Percentiles rank a stretch among this genome's conserved stretches.
phyloP scores from a whole-genome alignment of 2,113 vertebrate genomes.

The Corythoichthys intestinalis region DNA sequence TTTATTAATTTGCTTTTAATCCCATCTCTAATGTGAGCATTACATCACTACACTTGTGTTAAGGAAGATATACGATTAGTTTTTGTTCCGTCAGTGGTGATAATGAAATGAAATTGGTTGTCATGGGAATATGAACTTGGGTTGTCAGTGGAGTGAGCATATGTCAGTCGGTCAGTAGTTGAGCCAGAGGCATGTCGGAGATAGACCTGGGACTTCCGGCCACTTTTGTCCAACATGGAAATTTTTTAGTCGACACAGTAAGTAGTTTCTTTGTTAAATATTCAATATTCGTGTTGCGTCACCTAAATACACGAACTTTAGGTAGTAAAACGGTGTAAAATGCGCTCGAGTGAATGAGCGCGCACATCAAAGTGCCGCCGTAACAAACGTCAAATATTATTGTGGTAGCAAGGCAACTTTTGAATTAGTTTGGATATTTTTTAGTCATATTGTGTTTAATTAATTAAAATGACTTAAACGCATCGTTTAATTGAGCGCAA shows the following conservation, averaged over 20 bases:
- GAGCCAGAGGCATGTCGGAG: slow-evolving; percentile 39
- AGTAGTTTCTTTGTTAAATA: slow-evolving; percentile 19
- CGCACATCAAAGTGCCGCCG: slow-evolving; percentile 7
- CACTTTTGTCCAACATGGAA: slow-evolving; percentile 17
- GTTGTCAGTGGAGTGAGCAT: neutral
- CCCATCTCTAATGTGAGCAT: no score
- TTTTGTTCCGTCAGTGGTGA: neutral
- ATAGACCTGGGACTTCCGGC: slow-evolving; percentile 5
- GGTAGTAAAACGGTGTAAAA: neutral
- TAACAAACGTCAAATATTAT: neutral
- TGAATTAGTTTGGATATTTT: neutral
- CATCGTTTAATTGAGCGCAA: neutral
- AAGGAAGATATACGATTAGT: neutral
- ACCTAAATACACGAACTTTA: neutral
- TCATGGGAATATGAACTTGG: neutral
- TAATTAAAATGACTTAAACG: neutral
- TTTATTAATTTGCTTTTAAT: neutral
- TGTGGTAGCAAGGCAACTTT: neutral
- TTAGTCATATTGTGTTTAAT: neutral
- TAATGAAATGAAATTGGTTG: neutral
- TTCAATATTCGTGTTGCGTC: neutral
- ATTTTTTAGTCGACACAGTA: slow-evolving; percentile 45
- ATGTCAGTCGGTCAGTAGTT: neutral
- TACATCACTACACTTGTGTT: neutral
- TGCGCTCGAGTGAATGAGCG: neutral